phyloP scores from a whole-genome alignment of 92 coral and sea anemone genomes.

The Nematostella vectensis region DNA sequence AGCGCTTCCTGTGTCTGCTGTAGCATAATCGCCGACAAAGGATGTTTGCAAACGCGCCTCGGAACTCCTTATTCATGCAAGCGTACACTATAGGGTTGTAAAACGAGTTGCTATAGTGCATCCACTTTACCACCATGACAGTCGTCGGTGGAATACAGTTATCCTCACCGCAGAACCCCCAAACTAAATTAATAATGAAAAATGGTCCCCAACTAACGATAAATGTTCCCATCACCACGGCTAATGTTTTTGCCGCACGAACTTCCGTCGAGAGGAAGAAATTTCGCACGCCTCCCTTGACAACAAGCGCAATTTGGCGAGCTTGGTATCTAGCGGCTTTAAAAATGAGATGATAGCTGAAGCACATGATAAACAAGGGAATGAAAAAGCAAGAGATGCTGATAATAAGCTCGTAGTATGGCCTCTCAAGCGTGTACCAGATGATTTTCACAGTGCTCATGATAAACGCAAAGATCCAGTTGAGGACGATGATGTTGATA shows the following conservation, averaged over 20 bases:
- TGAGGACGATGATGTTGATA: conserved; percentile 39
- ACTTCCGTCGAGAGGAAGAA: conserved; percentile 84
- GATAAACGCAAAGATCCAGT: conserved; percentile 69
- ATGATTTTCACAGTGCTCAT: conserved; percentile 58
- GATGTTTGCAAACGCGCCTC: conserved; percentile 67
- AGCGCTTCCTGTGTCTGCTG: too few relatives aligned
- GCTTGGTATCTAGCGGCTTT: conserved; percentile 93
- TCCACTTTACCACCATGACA: conserved; percentile 83
- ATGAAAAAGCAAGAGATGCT: conserved; percentile 68
- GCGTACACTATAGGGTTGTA: conserved; percentile 88
- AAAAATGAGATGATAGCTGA: conserved; percentile 67
- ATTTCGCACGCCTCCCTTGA: conserved; percentile 77
- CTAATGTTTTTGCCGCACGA: conserved; percentile 86
- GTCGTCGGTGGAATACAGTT: conserved; percentile 39
- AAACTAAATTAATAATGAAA: conserved; percentile 65
- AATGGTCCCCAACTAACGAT: conserved; percentile 95
- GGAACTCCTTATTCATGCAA: conserved; percentile 81
- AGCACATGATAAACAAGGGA: conserved; percentile 70
- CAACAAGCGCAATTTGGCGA: conserved; percentile 69
- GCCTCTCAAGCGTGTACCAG: conserved; percentile 35
- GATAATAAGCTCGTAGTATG: conserved; percentile 68
- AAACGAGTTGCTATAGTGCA: conserved; percentile 82
- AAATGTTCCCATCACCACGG: conserved; percentile 88
- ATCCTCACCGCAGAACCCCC: conserved; percentile 38
- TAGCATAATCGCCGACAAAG: conserved; percentile 43